Percentiles rank a stretch among this genome's conserved stretches.
Conservation (phyloP, 2,113 vertebrate genomes). For the Turdus rufiventris region DNA sequence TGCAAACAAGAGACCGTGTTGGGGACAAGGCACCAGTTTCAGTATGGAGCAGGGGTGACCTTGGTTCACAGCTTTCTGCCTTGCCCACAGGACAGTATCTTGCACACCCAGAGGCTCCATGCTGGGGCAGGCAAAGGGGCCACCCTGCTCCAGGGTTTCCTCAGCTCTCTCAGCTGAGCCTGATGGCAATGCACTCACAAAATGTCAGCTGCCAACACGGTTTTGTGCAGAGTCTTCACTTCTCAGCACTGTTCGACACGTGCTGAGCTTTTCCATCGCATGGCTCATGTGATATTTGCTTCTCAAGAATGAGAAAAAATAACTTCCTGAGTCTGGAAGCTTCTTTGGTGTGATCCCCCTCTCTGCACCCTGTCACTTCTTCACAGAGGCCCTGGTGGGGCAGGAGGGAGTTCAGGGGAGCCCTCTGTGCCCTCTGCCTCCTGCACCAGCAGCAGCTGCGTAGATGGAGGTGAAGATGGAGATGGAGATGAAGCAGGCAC, state of each 20-base stretch:
- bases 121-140: rapidly evolving
- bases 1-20: rapidly evolving
- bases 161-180: background rate
- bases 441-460: background rate
- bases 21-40: background rate
- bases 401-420: background rate
- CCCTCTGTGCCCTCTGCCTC: background rate
- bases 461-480: background rate
- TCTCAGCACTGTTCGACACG: rapidly evolving
- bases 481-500: rapidly evolving
- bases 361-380: background rate
- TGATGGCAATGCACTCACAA: rapidly evolving
- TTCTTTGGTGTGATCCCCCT: background rate
- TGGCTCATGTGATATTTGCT: background rate
- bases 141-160: background rate
- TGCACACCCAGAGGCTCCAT: background rate
- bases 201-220: background rate
- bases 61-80: background rate
- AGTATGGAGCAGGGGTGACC: background rate
- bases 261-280: background rate
- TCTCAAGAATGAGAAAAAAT: background rate
- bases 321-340: background rate
- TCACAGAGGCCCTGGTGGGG: rapidly evolving
- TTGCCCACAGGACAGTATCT: background rate
- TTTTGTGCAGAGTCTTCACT: background rate